Evolutionary conservation across 2,888 invertebrate species (phyloP), one percentile per base, ranked within the genome.

Genomic region (Fabriciana adippe): DNA sequence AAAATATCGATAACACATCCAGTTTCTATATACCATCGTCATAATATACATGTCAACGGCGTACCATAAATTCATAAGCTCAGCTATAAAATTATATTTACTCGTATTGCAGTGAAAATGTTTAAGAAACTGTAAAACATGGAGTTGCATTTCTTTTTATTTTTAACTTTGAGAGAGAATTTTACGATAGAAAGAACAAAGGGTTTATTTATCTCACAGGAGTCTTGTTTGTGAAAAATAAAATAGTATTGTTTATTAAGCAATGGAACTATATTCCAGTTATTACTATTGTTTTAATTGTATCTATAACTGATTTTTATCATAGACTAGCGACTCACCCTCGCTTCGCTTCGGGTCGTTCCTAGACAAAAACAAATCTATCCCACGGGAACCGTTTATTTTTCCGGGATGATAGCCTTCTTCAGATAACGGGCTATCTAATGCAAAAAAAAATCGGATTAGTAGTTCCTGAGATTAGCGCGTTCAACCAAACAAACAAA

Each of bases 31-130:
- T 13, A 21, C 62, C 57, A 0, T 8, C 16, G 57, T 61, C 47
- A 56, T 65, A 68, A 60, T 68, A 61, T 64, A 57, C 26, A 56
- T 50, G 64, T 69, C 64, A 69, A 64, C 63, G 50, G 21, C 50
- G 60, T 53, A 31, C 60, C 47, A 68, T 71, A 71, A 68, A 71
- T 71, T 71, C 63, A 68, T 66, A 64, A 64, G 64, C 55, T 48
- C 18, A 21, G 51, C 59, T 55, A 55, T 70, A 61, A 70, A 70
- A 64, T 64, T 64, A 66, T 55, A 69, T 63, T 69, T 69, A 61
- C 59, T 41, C 57, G 67, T 63, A 64, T 64, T 47, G 55, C 54
- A 64, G 47, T 53, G 63, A 45, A 63, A 63, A 67, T 67, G 57
- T 55, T 64, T 54, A 67, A 57, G 63, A 59, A 64, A 67, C 53